Conservation (phyloP, 2,113 vertebrate species). For the Coptodon bakossiorum region DNA sequence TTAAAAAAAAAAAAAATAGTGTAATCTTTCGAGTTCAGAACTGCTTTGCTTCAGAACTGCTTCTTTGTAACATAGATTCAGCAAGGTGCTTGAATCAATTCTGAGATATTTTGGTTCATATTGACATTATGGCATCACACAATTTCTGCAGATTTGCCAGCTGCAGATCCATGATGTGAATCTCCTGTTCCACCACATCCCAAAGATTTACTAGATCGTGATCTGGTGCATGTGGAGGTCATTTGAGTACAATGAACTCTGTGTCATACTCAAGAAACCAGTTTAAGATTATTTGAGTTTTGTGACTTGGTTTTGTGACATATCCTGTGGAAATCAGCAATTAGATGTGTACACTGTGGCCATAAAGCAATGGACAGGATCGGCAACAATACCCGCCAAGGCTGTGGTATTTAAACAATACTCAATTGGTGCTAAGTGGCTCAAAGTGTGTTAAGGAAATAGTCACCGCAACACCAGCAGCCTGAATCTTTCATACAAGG, state of each 20-base stretch:
- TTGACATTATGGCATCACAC: neutral
- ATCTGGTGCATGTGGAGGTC: neutral
- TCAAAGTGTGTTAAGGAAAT: neutral
- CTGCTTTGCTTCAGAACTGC: neutral
- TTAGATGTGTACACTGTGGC: neutral
- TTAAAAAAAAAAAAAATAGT: neutral
- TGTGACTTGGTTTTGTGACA: neutral
- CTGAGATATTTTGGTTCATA: neutral
- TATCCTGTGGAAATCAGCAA: neutral
- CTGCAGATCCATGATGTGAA: neutral
- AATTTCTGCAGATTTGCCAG: neutral
- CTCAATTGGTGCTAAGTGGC: neutral
- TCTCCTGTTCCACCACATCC: neutral
- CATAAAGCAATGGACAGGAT: accelerated
- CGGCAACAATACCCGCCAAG: accelerated
- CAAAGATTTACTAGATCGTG: neutral
- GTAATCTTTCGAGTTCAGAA: neutral
- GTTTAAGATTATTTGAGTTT: neutral
- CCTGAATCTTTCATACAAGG: neutral
- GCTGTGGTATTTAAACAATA: neutral
- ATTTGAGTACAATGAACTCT: neutral
- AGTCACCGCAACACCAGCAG: neutral
- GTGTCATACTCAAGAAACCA: neutral
- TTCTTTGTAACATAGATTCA: neutral
- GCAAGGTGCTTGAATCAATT: neutral